These are phyloP conservation scores for Lepus townsendii DNA, from an alignment of 2,797 vertebrate genomes.

Conservation along the genomic window DNA sequence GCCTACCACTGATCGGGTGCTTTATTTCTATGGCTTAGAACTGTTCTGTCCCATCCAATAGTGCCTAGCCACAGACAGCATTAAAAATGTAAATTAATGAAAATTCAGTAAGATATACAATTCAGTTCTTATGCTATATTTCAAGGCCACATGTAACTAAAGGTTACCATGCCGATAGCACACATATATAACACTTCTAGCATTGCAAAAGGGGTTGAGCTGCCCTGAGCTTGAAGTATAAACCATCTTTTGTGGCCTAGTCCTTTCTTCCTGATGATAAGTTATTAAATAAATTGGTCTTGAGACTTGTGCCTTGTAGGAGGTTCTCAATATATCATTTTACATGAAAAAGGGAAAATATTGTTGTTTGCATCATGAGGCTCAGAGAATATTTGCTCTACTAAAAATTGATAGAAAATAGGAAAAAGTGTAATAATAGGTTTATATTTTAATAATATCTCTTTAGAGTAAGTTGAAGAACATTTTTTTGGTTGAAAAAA, in stretches of 20 bases:
- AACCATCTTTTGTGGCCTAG: not conserved
- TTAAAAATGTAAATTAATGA: not conserved
- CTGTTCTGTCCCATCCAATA: not conserved
- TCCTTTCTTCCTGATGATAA: not conserved
- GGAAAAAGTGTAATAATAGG: not conserved
- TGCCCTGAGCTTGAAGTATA: not conserved
- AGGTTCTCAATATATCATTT: not conserved
- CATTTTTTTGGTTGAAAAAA: no score
- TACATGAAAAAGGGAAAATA: not conserved
- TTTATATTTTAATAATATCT: slow-evolving; percentile 42
- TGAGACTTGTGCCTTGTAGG: not conserved
- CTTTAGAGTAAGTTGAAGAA: not conserved
- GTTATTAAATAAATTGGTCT: not conserved
- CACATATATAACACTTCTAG: not conserved
- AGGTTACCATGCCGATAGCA: not conserved
- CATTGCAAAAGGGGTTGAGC: not conserved
- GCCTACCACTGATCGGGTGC: not conserved
- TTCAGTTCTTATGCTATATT: not conserved
- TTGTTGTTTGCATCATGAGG: not conserved
- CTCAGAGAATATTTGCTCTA: not conserved
- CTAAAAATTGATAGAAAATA: not conserved
- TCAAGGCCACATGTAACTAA: not conserved
- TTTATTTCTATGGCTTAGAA: slow-evolving; percentile 16
- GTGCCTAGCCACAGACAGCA: not conserved
- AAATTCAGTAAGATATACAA: not conserved